phyloP scores from a whole-genome alignment of 2,113 vertebrate genomes.

The Heptranchias perlo region DNA sequence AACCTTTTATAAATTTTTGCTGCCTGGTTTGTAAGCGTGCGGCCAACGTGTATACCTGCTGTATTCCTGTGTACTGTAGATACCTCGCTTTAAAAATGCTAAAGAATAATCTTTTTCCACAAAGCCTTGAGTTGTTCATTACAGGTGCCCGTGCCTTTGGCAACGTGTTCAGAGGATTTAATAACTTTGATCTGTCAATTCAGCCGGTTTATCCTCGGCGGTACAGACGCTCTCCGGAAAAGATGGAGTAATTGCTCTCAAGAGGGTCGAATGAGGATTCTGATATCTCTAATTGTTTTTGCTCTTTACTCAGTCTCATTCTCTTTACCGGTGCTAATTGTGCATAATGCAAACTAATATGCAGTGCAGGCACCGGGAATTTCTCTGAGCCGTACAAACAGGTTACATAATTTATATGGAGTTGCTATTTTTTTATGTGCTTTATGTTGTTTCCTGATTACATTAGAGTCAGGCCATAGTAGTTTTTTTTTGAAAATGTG shows the following conservation, averaged over 20 bases:
- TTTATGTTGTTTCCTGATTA: not conserved
- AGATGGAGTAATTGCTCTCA: not conserved
- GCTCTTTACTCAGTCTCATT: not conserved
- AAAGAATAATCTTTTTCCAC: not conserved
- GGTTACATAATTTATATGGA: not conserved
- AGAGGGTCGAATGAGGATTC: not conserved
- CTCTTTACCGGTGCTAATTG: not conserved
- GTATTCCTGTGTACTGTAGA: not conserved
- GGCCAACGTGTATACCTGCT: too few relatives aligned
- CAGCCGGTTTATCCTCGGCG: not conserved
- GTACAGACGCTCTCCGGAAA: not conserved
- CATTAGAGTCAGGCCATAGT: not conserved
- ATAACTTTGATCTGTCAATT: slow-evolving; percentile 35
- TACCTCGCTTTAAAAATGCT: not conserved
- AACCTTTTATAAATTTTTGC: not conserved
- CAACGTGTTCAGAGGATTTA: not conserved
- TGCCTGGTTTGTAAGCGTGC: not conserved
- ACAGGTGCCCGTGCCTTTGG: not conserved
- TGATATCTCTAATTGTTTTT: slow-evolving; percentile 25
- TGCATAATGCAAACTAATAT: not conserved
- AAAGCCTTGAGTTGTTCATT: not conserved
- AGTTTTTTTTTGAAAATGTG: not conserved
- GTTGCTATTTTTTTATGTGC: not conserved
- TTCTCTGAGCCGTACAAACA: not conserved
- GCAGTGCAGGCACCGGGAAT: not conserved